Base-by-base conservation (phyloP, 2,888 invertebrate species). In the Metellina segmentata region DNA sequence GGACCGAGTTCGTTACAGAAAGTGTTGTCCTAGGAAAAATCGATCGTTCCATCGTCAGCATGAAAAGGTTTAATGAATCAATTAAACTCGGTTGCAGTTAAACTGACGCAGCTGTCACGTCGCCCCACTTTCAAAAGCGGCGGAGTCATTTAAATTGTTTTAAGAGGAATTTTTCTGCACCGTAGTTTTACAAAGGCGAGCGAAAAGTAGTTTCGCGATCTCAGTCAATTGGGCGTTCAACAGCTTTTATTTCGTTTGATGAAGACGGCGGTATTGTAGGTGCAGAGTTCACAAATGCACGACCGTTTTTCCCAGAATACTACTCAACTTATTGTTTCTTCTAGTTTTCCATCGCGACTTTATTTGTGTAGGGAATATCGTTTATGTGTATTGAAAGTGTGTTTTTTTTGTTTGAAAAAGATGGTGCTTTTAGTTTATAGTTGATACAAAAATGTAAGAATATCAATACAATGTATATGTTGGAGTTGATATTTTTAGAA, bases 131-230 rank as follows among this genome's bases (percentile, higher is more conserved):
- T 70, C 51, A 51, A 78, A 78, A 86, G 9, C 70, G 72, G 20
- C 78, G 48, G 13, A 69, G 86, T 70, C 77, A 86, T 86, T 86
- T 86, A 86, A 86, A 86, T 86, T 86, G 86, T 86, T 86, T 86
- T 61, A 86, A 78, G 70, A 20, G 74, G 74, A 78, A 86, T 86
- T 86, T 86, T 86, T 86, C 85, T 78, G 7, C 20, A 20, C 48
- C 74, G 53, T 7, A 52, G 72, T 72, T 72, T 53, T 61, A 20
- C 52, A 85, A 85, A 72, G 85, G 49, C 13, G 19, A 8, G 78
- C 13, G 52, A 52, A 52, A 51, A 52, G n/a, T 78, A 52, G 51
- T 52, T 78, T n/a, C 61, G 61, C 11, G 61, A 61, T 61, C 61
- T 61, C 61, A 16, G 61, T 61, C 61, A 61, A 61, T 61, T 61